A percentile compares a stretch with the other conserved stretches of the same genome.
These are phyloP conservation scores for Netelia virgata DNA, from an alignment of 2,888 invertebrate genomes.

Conservation along the genomic window DNA sequence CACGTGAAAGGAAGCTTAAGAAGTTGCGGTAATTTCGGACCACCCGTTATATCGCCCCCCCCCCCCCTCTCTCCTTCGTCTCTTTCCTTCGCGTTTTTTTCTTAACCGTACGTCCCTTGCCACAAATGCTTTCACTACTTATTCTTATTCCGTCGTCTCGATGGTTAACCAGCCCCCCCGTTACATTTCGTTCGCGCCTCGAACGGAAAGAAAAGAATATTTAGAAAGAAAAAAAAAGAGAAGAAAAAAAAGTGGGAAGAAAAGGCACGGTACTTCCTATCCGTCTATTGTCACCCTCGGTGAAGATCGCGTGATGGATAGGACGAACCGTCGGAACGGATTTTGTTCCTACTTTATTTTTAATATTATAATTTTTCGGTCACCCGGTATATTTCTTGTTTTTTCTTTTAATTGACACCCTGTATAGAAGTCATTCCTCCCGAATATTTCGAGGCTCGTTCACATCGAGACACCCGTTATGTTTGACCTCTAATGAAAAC, in stretches of 20 bases:
- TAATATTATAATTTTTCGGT: neutral
- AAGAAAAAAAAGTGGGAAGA: constrained; percentile 30
- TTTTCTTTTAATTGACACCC: no score
- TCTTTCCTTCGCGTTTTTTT: constrained; percentile 6
- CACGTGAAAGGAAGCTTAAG: constrained; percentile 19
- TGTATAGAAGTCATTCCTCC: no score
- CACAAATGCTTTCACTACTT: constrained; percentile 49
- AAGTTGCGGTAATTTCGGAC: constrained; percentile 36
- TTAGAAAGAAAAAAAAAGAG: constrained; percentile 16
- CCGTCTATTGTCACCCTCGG: constrained; percentile 67
- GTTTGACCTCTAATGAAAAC: no score
- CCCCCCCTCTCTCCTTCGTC: constrained; percentile 47
- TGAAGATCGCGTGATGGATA: constrained; percentile 49
- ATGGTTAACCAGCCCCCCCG: neutral
- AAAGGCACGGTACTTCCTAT: constrained; percentile 56
- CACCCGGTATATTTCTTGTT: neutral
- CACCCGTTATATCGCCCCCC: constrained; percentile 61
- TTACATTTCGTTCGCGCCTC: constrained; percentile 12
- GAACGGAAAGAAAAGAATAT: neutral
- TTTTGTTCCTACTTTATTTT: constrained; percentile 57
- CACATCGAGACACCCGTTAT: no score
- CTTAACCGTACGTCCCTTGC: constrained; percentile 11
- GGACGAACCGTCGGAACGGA: constrained; percentile 45
- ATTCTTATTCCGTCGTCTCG: constrained; percentile 49
- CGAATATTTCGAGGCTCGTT: no score